A percentile compares a stretch with the other conserved stretches of the same genome.
These are phyloP conservation scores for Zaprionus capensis DNA, from an alignment of 1,140 invertebrate genomes.

Conservation along the genomic window DNA sequence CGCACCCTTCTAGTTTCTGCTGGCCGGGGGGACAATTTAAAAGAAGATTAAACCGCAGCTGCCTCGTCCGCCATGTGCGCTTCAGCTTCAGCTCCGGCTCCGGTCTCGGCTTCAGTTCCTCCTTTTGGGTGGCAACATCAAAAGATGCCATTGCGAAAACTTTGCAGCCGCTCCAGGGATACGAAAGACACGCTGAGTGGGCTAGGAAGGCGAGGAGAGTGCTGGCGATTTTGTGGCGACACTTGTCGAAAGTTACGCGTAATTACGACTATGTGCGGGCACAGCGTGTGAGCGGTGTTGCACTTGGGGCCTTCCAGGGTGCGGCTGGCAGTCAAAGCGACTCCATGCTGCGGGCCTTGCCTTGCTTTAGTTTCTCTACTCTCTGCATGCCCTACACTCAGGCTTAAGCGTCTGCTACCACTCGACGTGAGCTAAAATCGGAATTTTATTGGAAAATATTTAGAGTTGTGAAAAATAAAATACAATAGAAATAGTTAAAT, in stretches of 20 bases:
- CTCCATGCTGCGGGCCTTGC: slow-evolving; percentile 38
- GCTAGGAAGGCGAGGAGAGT: background rate
- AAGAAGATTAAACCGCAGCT: slow-evolving; percentile 80
- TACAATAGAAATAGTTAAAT: background rate
- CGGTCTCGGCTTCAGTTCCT: background rate
- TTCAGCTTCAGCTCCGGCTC: background rate
- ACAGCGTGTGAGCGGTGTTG: slow-evolving; percentile 26
- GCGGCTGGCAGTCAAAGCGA: slow-evolving; percentile 41
- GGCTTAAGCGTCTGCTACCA: background rate
- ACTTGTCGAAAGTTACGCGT: slow-evolving; percentile 81
- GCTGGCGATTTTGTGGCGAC: slow-evolving; percentile 74
- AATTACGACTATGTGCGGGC: slow-evolving; percentile 70
- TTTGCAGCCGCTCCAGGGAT: slow-evolving; percentile 54
- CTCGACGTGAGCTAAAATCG: no score
- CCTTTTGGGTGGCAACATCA: slow-evolving; percentile 35
- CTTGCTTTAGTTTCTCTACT: slow-evolving; percentile 31
- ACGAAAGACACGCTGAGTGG: slow-evolving; percentile 33
- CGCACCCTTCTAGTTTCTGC: background rate
- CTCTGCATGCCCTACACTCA: slow-evolving; percentile 20
- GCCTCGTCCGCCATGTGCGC: slow-evolving; percentile 41
- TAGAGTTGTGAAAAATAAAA: background rate
- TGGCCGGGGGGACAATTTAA: slow-evolving; percentile 56
- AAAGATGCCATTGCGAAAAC: slow-evolving; percentile 46
- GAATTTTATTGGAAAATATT: background rate
- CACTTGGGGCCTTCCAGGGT: slow-evolving; percentile 14